Evolutionary conservation across 2,113 vertebrate genomes (phyloP), one percentile per base, ranked within the genome.

Genomic region (Archocentrus centrarchus): DNA sequence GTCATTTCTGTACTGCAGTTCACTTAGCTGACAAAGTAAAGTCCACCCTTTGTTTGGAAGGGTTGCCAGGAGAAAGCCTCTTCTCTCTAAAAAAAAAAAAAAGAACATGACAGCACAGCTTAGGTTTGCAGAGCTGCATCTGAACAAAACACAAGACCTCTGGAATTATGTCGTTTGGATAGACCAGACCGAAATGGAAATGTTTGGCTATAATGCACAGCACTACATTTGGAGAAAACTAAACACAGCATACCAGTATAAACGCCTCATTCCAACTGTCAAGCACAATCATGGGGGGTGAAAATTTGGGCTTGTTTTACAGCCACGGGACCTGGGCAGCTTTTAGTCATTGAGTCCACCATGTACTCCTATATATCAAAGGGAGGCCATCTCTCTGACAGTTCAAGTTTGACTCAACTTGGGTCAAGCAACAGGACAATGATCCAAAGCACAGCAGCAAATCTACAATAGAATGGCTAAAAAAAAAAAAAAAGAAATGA

Each of bases 341-440:
- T 68, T 18, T 17, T 24, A 70, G 27, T 70, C 64, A 18, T n/a
- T n/a, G 47, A 44, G 41, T 30, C 27, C 22, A 9, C 64, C 22
- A 18, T 68, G 22, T 24, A 20, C 41, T 68, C 39, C 5, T 5
- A 39, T 68, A 47, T 68, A 47, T 8, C 5, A 3, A 47, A 68
- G 63, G 39, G 63, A 68, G 63, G 22, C 44, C 44, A 27, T 68
- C 22, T 66, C n/a, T 68, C 63, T 68, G 63, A 68, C 63, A 68
- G 7, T 8, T 8, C 1, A 37, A 37, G 2, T 37, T 37, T 37
- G 35, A 7, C 6, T 2, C 35, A 37, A 37, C 35, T 37, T 37
- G 35, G 35, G 35, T 37, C 7, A 37, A 37, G 35, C 35, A 37
- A 37, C 35, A 37, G 35, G 35, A 7, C 35, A 37, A 37, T 2